Evolutionary conservation across 2,797 vertebrate species (phyloP), one percentile per base, ranked within the genome.

Genomic region (Nothura maculosa): DNA sequence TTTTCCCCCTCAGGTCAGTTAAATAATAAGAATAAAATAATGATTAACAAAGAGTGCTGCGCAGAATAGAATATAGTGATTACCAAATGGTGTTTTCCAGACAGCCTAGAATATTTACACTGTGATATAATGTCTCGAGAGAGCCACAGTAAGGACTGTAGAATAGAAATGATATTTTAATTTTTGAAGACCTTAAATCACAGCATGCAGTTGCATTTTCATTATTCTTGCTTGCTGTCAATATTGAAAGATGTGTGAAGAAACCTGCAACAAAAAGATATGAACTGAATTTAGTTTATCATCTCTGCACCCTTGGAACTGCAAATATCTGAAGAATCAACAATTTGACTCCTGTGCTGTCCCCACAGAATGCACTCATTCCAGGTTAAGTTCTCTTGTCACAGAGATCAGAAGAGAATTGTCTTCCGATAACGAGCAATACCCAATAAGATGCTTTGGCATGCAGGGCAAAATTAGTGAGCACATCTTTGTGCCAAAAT

Each of bases 11-110:
- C 21, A 82, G 16, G 4, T 90, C 61, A 73, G 10, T 92, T 92
- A 70, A 90, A 95, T 94, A 89, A 72, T 34, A 85, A 72, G 68
- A 92, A 91, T 32, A 94, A 92, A 70, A 89, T 7, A 60, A 85
- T 74, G 60, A 85, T 52, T 91, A 85, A 25, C 32, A 82, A 38
- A 50, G n/a, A 2, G 5, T 82, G 14, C 28, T 55, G n/a, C 28
- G 19, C 10, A n/a, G 52, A 16, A n/a, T 55, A 55, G 52, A 18
- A 55, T 55, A 89, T 8, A 62, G 86, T 74, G 57, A 85, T 52
- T 91, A 85, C 28, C 36, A 82, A 36, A 43, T 32, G 3, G 5
- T 82, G 10, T 15, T 66, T 87, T 74, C 11, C 38, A 34, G 68
- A 81, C 15, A 92, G 85, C 22, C 76, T 96, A 34, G 73, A 91